Conservation (phyloP, 2,888 invertebrate genomes). For the Cordylochernes scorpioides region DNA sequence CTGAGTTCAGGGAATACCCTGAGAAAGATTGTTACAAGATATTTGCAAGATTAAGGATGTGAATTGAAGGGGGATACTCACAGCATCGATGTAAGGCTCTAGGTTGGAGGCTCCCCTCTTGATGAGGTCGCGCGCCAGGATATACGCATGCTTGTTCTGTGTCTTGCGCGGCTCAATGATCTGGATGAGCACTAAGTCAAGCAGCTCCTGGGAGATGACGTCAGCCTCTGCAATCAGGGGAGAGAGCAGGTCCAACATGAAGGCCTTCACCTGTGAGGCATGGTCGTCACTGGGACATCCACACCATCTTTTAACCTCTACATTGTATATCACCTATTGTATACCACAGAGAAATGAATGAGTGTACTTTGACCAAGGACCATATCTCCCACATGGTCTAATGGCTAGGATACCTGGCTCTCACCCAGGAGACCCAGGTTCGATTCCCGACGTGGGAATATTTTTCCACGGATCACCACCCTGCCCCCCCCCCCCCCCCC, state of each 20-base stretch:
- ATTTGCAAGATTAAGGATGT: no score
- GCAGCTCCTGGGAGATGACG: conserved; percentile 66
- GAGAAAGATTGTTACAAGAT: no score
- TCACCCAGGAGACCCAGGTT: no score
- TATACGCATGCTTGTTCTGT: conserved; percentile 10
- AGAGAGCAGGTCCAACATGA: conserved; percentile 81
- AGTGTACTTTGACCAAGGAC: no score
- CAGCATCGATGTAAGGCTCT: conserved; percentile 77
- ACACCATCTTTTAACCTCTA: not conserved
- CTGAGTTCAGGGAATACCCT: no score
- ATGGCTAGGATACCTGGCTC: no score
- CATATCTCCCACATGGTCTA: no score
- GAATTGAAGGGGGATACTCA: conserved; percentile 33
- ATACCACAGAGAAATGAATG: no score
- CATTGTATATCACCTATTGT: no score
- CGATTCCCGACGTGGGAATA: no score
- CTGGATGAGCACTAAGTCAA: conserved; percentile 75
- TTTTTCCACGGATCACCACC: no score
- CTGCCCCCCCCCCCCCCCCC: no score
- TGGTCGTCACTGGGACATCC: conserved; percentile 41
- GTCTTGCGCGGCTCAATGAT: conserved; percentile 51
- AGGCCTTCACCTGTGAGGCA: conserved; percentile 76
- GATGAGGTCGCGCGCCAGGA: conserved; percentile 64
- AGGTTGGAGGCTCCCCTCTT: conserved; percentile 67
- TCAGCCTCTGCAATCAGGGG: conserved; percentile 86